Evolutionary conservation across 2,888 invertebrate genomes (phyloP), one percentile per base, ranked within the genome.

Genomic region (Athalia rosae): DNA sequence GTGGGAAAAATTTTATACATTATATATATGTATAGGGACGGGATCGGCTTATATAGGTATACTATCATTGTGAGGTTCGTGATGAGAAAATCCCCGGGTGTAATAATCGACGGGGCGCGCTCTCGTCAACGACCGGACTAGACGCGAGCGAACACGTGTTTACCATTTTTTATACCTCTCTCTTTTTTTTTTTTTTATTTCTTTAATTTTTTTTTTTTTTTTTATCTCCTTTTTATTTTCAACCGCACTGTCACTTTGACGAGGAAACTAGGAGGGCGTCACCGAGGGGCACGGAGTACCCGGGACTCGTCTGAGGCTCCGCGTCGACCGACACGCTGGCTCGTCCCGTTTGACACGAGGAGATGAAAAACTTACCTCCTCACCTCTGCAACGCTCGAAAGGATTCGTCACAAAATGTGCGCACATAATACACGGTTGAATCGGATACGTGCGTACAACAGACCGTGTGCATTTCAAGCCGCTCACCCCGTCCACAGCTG

Each of bases 341-440:
- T 58, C 50, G 74, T 74, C 41, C 41, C 47, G 74, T 48, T 45
- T 74, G 74, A 74, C 59, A 62, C 41, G 74, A 74, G 61, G 62
- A 74, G 74, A 74, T 74, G 74, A 74, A 74, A 74, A 74, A 74
- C 74, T 74, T 74, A 74, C 74, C 74, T 61, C 61, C 74, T 74
- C 74, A 47, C 74, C 71, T 15, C 56, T 71, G 8, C 58, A 43
- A 43, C 58, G 13, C 71, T 56, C 8, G 58, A 13, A 71, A 43
- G 71, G 71, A 71, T 71, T 71, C 58, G 45, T 45, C 71, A 50
- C 56, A 8, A 50, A 67, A n/a, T 41, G 15, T 53, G 53, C 67
- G 15, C n/a, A 9, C 43, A 53, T 50, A 48, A 11, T 66, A 9
- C 15, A 15, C 50, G 13, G 9, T 53, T 48, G 67, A 53, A 28